These are phyloP conservation scores for Grapholita molesta DNA, from an alignment of 1,140 invertebrate species.

Conservation along the genomic window DNA sequence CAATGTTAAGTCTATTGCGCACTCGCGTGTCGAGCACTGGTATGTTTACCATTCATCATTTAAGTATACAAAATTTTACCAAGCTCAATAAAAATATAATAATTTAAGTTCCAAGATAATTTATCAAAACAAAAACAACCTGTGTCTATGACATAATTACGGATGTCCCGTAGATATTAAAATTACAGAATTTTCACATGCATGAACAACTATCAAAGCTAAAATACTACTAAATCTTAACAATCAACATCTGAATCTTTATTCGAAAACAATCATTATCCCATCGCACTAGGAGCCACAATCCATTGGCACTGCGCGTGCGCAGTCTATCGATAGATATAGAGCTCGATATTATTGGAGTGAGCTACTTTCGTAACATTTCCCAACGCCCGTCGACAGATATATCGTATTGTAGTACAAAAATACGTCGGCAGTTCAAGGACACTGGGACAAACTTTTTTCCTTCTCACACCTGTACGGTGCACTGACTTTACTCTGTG, in stretches of 20 bases:
- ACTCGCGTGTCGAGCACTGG: too few relatives aligned
- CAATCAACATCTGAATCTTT: neutral
- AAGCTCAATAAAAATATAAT: too few relatives aligned
- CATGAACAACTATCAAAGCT: too few relatives aligned
- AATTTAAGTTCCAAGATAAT: too few relatives aligned
- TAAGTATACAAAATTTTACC: too few relatives aligned
- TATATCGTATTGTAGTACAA: conserved; percentile 15
- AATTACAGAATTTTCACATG: too few relatives aligned
- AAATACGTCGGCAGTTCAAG: conserved; percentile 13
- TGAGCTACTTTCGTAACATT: conserved; percentile 12
- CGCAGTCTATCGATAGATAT: neutral
- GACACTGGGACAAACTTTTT: neutral
- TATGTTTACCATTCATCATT: too few relatives aligned
- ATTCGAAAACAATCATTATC: neutral
- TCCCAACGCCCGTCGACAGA: conserved; percentile 1
- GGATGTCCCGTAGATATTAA: too few relatives aligned
- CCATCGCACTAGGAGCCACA: neutral
- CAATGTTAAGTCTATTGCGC: too few relatives aligned
- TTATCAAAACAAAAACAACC: too few relatives aligned
- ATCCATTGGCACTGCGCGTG: neutral
- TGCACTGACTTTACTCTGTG: neutral
- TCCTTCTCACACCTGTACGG: neutral
- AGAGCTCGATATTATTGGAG: conserved; percentile 13
- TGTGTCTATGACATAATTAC: too few relatives aligned
- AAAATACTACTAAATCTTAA: too few relatives aligned